These are phyloP conservation scores for Salticus scenicus DNA, from an alignment of 2,888 invertebrate genomes.

Conservation along the genomic window DNA sequence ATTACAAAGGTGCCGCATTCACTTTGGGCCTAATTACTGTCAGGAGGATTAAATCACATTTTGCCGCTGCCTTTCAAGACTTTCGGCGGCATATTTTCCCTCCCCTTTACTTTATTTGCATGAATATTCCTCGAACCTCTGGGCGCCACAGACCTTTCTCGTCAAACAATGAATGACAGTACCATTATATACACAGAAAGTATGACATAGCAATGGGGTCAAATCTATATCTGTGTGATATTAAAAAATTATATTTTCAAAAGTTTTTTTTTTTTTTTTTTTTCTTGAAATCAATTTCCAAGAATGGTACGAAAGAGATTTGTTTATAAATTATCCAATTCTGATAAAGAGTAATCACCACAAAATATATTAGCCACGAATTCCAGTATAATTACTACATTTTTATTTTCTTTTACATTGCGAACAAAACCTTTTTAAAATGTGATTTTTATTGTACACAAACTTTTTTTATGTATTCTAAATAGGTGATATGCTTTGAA, in stretches of 20 bases:
- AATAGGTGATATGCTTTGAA: too few relatives aligned
- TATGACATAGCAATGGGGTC: background rate
- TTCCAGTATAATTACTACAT: too few relatives aligned
- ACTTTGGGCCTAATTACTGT: constrained; percentile 68
- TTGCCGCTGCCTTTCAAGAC: constrained; percentile 60
- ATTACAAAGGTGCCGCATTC: constrained; percentile 66
- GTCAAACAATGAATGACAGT: constrained; percentile 45
- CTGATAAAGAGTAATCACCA: too few relatives aligned
- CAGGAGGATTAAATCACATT: constrained; percentile 69
- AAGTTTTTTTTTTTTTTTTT: too few relatives aligned
- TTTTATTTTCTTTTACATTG: too few relatives aligned
- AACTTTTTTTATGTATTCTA: too few relatives aligned
- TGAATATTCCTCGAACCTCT: constrained; percentile 27
- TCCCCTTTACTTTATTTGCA: constrained; percentile 34
- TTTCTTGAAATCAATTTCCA: too few relatives aligned
- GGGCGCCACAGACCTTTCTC: constrained; percentile 29
- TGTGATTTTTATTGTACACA: too few relatives aligned
- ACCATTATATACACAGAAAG: constrained; percentile 36
- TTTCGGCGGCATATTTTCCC: constrained; percentile 23
- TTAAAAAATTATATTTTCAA: background rate
- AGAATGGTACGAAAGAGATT: too few relatives aligned
- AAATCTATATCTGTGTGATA: background rate
- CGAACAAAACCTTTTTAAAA: too few relatives aligned
- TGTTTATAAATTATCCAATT: too few relatives aligned
- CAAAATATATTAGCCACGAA: too few relatives aligned